Conservation (phyloP, 2,113 vertebrate species). For the Dromiciops gliroides region DNA sequence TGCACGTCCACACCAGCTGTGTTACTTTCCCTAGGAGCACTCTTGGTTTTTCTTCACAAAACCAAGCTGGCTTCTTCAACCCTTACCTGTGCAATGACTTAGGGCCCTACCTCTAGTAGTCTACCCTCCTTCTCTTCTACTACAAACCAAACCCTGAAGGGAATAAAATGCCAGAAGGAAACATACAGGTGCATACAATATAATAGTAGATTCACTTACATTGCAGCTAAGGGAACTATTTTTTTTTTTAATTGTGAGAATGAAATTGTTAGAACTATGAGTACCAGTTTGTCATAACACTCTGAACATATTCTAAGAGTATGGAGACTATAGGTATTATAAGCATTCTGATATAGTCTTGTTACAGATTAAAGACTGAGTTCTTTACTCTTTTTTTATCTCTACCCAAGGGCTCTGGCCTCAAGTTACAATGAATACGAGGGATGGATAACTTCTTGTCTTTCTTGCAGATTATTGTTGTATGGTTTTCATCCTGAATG, state of each 20-base stretch:
- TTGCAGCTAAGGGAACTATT: background rate
- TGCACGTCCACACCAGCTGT: background rate
- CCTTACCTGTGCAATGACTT: background rate
- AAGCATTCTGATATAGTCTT: background rate
- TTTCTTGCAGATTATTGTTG: background rate
- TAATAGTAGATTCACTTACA: constrained; percentile 19
- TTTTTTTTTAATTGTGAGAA: constrained; percentile 37
- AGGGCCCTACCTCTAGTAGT: background rate
- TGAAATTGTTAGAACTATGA: constrained; percentile 11
- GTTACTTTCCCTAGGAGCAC: background rate
- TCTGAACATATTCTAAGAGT: background rate
- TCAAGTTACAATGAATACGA: background rate
- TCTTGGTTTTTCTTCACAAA: background rate
- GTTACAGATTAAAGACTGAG: background rate
- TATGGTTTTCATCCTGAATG: background rate
- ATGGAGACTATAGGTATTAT: background rate
- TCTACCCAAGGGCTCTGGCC: background rate
- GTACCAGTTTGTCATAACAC: background rate
- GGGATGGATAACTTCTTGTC: background rate
- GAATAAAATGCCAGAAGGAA: background rate
- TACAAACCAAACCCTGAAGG: constrained; percentile 10
- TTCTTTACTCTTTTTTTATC: background rate
- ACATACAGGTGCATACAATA: constrained; percentile 13
- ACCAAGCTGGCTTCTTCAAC: constrained; percentile 2
- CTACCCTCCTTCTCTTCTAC: constrained; percentile 23